Conservation (phyloP, 2,113 vertebrate genomes). For the Crotophaga sulcirostris region DNA sequence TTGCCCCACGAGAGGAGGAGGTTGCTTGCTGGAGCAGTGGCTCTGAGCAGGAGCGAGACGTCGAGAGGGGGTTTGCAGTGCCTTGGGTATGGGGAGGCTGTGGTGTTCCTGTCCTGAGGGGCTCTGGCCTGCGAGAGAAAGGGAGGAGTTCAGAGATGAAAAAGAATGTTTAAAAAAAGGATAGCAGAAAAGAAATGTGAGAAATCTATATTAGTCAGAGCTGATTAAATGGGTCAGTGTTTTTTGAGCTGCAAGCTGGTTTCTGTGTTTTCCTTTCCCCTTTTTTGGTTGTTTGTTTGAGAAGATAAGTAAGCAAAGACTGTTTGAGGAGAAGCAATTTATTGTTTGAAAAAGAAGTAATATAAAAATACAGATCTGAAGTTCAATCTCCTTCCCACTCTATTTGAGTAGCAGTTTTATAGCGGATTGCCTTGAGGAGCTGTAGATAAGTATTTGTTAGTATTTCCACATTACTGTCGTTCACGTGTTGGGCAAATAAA, state of each 20-base stretch:
- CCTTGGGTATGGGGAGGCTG: neutral
- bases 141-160: neutral
- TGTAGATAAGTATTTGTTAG: neutral
- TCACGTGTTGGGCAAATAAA: fast-evolving
- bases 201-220: neutral
- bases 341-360: neutral
- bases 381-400: neutral
- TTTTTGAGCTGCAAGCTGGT: neutral
- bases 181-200: neutral
- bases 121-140: neutral
- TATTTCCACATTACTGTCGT: neutral
- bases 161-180: neutral
- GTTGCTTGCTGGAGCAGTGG: neutral
- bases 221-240: neutral
- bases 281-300: neutral
- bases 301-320: neutral
- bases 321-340: neutral
- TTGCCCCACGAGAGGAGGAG: neutral
- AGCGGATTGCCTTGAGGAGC: neutral
- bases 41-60: neutral
- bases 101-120: neutral
- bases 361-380: neutral
- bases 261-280: neutral
- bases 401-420: neutral
- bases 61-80: neutral